phyloP scores from a whole-genome alignment of 2,113 vertebrate genomes.

The Gymnarchus niloticus region DNA sequence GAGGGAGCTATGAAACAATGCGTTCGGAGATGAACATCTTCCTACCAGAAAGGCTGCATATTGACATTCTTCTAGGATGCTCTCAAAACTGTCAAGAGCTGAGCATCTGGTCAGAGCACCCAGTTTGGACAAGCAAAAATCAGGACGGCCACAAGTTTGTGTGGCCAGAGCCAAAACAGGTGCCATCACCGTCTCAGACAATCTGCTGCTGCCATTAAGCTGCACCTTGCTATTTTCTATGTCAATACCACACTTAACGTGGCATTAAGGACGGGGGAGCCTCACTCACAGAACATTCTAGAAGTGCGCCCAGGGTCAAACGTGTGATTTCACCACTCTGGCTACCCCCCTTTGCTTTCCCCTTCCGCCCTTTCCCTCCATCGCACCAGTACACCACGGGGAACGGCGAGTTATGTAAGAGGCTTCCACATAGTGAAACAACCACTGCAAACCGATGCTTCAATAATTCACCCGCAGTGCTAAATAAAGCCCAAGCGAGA shows the following conservation, averaged over 20 bases:
- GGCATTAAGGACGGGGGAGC: background rate
- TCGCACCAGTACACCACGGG: conserved; percentile 37
- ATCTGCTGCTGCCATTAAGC: background rate
- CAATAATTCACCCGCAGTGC: conserved; percentile 51
- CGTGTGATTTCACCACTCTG: background rate
- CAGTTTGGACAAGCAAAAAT: too few relatives aligned
- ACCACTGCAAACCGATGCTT: conserved; percentile 43
- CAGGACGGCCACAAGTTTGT: background rate
- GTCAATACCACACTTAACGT: too few relatives aligned
- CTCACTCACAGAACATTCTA: background rate
- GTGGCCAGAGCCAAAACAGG: background rate
- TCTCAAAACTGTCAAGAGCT: background rate
- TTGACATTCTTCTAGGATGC: background rate
- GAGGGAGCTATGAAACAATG: background rate
- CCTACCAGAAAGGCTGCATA: background rate
- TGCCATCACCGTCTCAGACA: background rate
- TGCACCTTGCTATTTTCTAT: too few relatives aligned
- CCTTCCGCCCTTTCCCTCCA: background rate
- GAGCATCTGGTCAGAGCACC: background rate
- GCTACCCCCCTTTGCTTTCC: background rate
- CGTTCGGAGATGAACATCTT: background rate
- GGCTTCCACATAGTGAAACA: conserved; percentile 43
- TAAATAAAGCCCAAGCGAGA: conserved; percentile 45
- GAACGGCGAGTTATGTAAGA: conserved; percentile 48
- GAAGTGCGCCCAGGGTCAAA: background rate